A percentile compares a stretch with the other conserved stretches of the same genome.
These are phyloP conservation scores for Harpagoxenus sublaevis DNA, from an alignment of 2,888 invertebrate genomes.

Conservation along the genomic window DNA sequence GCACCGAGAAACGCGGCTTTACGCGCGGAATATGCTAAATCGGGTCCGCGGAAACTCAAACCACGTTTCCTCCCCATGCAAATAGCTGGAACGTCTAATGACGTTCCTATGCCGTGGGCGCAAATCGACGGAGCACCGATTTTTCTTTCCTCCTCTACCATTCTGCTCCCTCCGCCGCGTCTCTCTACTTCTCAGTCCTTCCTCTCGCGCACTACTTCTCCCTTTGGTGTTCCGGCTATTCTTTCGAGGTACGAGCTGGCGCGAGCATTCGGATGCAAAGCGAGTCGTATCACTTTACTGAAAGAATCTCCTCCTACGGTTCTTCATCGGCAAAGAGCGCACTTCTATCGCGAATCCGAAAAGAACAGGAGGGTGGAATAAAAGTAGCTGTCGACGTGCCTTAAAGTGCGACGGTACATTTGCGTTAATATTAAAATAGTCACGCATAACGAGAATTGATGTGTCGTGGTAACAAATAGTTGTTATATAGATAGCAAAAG, in stretches of 20 bases:
- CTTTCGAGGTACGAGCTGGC: conserved; percentile 67
- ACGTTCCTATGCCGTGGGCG: conserved; percentile 79
- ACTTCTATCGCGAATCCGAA: conserved; percentile 52
- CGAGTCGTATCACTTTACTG: conserved; percentile 79
- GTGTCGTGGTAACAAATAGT: neutral
- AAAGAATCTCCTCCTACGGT: conserved; percentile 58
- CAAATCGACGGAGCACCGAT: conserved; percentile 78
- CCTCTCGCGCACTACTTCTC: conserved; percentile 49
- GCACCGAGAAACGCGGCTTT: conserved; percentile 72
- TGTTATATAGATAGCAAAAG: conserved; percentile 1
- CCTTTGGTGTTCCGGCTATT: conserved; percentile 55
- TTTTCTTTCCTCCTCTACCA: conserved; percentile 65
- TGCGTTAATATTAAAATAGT: conserved; percentile 7
- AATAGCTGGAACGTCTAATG: conserved; percentile 81
- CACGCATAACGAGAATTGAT: conserved; percentile 1
- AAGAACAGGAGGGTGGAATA: neutral
- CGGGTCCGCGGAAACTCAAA: conserved; percentile 76
- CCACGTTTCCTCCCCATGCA: conserved; percentile 81
- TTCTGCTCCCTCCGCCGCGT: neutral
- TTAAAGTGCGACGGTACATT: conserved; percentile 18
- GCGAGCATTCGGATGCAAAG: conserved; percentile 80
- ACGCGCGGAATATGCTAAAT: conserved; percentile 81
- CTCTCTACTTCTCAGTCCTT: conserved; percentile 8
- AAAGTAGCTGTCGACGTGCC: conserved; percentile 38
- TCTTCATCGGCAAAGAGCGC: conserved; percentile 54